phyloP scores from a whole-genome alignment of 2,888 invertebrate species.

The Drosophila fulvimacula region DNA sequence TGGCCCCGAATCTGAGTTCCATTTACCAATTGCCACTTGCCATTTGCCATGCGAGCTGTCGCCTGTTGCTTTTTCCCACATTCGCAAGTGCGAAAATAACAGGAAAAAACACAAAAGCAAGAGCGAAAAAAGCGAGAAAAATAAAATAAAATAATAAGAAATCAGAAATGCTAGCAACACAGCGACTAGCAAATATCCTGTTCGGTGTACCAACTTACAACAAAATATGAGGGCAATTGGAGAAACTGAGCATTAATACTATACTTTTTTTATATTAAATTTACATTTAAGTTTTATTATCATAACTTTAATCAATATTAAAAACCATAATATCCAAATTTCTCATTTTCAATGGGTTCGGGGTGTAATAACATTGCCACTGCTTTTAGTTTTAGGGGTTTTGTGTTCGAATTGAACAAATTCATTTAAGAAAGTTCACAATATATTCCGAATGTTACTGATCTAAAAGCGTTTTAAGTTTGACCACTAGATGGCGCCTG shows the following conservation, averaged over 20 bases:
- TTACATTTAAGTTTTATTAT: not conserved
- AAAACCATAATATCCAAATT: too few species aligned
- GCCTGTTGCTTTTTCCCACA: conserved; percentile 49
- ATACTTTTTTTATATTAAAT: too few species aligned
- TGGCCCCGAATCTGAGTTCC: not conserved
- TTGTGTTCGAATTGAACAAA: not conserved
- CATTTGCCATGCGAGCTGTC: not conserved
- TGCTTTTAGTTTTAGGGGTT: too few species aligned
- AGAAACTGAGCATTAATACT: not conserved
- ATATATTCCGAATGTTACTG: not conserved
- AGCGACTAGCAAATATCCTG: not conserved
- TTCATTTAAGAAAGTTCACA: not conserved
- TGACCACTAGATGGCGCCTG: not conserved
- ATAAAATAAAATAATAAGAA: too few species aligned
- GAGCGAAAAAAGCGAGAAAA: conserved; percentile 7
- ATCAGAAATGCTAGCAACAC: not conserved
- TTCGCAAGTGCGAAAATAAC: conserved; percentile 42
- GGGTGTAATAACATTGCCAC: too few species aligned
- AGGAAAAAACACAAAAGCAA: not conserved
- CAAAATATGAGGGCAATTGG: not conserved
- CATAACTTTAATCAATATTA: too few species aligned
- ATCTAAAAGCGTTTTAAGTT: not conserved
- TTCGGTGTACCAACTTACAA: not conserved
- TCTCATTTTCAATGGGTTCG: too few species aligned
- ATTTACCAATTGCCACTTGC: conserved; percentile 1